A percentile compares a stretch with the other conserved stretches of the same genome.
phyloP scores from a whole-genome alignment of 2,113 vertebrate species.

The Edolisoma coerulescens region DNA sequence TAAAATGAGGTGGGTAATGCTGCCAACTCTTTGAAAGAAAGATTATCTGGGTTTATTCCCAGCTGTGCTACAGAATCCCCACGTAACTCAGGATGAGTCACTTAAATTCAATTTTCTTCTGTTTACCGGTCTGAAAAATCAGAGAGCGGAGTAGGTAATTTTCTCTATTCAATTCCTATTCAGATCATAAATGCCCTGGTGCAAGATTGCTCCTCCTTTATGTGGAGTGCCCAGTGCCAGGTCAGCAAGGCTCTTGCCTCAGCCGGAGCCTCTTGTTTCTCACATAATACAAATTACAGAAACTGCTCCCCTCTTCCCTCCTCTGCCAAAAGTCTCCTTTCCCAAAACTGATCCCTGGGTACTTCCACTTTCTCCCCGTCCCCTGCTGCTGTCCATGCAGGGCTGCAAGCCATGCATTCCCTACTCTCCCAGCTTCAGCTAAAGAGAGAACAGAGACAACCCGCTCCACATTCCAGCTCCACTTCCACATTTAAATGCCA shows the following conservation, averaged over 20 bases:
- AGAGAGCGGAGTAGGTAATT: background rate
- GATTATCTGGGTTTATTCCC: constrained; percentile 31
- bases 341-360: background rate
- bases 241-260: background rate
- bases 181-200: background rate
- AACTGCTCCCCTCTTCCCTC: background rate
- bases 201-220: background rate
- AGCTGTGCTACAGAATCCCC: constrained; percentile 9
- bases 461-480: background rate
- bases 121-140: constrained; percentile 25
- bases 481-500: background rate
- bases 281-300: background rate
- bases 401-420: background rate
- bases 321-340: background rate
- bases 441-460: background rate
- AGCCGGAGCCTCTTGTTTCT: background rate
- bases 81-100: background rate
- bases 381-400: background rate
- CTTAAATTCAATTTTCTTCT: constrained; percentile 40
- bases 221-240: background rate
- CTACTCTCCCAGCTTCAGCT: background rate
- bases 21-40: constrained; percentile 19
- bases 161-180: background rate
- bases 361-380: background rate
- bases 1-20: background rate